Evolutionary conservation across 2,113 vertebrate species (phyloP), one percentile per base, ranked within the genome.

Genomic region (Peromyscus polionotus): DNA sequence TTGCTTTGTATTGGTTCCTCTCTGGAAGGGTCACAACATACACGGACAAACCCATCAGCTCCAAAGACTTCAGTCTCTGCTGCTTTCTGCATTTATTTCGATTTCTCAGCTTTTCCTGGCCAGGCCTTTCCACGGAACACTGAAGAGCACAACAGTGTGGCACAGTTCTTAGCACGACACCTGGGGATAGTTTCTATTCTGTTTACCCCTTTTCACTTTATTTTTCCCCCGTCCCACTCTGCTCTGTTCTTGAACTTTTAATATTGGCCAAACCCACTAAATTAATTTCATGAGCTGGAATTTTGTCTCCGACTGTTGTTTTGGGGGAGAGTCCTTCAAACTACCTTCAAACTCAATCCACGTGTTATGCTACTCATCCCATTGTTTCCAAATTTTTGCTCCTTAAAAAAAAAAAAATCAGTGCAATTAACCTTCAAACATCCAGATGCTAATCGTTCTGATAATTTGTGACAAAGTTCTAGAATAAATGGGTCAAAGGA

Each of bases 381-480:
- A 65, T 45, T 81, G 28, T 89, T 89, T 94, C 79, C 45, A 88
- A 57, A 1, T 61, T 94, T 94, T 94, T 7, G 7, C 13, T 19
- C 42, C 19, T 94, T 81, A 39, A 39, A 59, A 61, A 84, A 59
- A 61, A 84, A 51, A 51, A 51, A 51, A 51, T 63, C 61, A 81
- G 42, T 81, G 20, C 61, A 81, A 91, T 19, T 63, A 85, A 61
- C 26, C 84, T 70, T 93, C 11, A 65, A 87, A 8, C 16, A 33
- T 26, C 24, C 68, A 93, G 61, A 48, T 63, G 17, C 87, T 94
- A 39, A 45, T 94, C 36, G 11, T 88, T 95, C 83, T 89, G 70
- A 33, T 89, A 81, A 36, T 19, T 80, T 89, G 81, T 19, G 3
- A 65, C 42, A 75, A 67, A 88, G 33, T 80, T 42, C 24, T 70